These are phyloP conservation scores for Musca domestica DNA, from an alignment of 1,140 invertebrate species.

Conservation along the genomic window DNA sequence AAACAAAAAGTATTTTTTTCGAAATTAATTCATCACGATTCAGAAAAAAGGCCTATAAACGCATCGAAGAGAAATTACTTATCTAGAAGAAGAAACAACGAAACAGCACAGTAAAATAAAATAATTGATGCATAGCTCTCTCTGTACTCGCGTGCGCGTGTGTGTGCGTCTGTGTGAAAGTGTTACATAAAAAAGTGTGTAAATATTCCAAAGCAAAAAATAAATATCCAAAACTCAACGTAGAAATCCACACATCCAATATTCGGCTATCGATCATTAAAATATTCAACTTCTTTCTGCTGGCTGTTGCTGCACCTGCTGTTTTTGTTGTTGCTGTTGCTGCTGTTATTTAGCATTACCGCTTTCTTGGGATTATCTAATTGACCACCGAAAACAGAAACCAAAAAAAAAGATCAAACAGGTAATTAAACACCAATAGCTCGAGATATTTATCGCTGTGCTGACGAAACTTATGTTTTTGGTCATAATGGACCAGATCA, in stretches of 20 bases:
- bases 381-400: too few relatives aligned
- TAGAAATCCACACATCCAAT: neutral
- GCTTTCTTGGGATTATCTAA: too few relatives aligned
- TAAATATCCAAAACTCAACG: neutral
- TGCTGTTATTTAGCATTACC: neutral
- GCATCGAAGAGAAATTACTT: too few relatives aligned
- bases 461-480: too few relatives aligned
- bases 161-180: neutral
- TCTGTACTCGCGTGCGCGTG: neutral
- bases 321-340: neutral
- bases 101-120: neutral
- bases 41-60: too few relatives aligned
- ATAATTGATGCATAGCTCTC: neutral
- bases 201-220: neutral
- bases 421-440: too few relatives aligned
- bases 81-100: neutral
- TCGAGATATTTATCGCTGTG: too few relatives aligned
- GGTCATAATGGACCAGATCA: too few relatives aligned
- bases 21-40: constrained; percentile 6
- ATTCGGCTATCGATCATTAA: constrained; percentile 1
- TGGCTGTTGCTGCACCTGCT: neutral
- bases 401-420: neutral
- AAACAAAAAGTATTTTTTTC: neutral
- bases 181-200: constrained; percentile 17
- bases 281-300: constrained; percentile 1